Evolutionary conservation across 2,113 vertebrate species (phyloP).

Genomic region (Dicerorhinus sumatrensis): DNA sequence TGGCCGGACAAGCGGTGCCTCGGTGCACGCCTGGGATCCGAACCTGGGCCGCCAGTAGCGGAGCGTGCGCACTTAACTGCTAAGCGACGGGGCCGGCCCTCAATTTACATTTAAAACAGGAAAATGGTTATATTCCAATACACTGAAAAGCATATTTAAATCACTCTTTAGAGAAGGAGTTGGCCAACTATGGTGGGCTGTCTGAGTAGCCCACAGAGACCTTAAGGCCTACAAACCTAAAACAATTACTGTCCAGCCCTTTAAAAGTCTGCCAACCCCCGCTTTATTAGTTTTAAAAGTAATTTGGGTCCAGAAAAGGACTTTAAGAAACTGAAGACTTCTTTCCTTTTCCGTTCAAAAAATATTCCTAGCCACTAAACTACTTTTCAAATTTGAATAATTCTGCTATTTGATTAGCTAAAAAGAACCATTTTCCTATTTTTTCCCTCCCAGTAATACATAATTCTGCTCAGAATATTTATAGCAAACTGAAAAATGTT

Average conservation of each 20-base stretch:
- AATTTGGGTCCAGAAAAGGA: conserved; percentile 11
- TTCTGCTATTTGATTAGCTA: background rate
- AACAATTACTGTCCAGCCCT: background rate
- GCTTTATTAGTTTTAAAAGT: background rate
- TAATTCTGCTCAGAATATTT: conserved; percentile 15
- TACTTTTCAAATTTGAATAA: conserved; percentile 41
- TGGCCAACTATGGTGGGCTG: background rate
- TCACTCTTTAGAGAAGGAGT: background rate
- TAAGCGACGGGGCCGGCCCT: too few relatives aligned
- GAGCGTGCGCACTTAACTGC: too few relatives aligned
- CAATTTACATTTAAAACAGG: background rate
- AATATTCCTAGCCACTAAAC: conserved; percentile 16
- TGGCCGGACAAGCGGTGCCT: too few relatives aligned
- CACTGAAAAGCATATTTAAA: background rate
- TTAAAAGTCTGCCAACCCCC: background rate
- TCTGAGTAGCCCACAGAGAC: background rate
- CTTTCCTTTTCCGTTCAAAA: background rate
- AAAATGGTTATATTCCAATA: background rate
- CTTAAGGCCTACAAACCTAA: background rate
- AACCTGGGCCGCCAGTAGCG: too few relatives aligned
- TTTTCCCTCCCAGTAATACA: background rate
- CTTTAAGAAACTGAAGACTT: background rate
- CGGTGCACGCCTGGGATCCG: too few relatives aligned
- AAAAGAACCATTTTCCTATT: conserved; percentile 35
- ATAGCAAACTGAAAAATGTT: background rate